Conservation (phyloP, 2,888 invertebrate genomes). For the Ophion costatus region DNA sequence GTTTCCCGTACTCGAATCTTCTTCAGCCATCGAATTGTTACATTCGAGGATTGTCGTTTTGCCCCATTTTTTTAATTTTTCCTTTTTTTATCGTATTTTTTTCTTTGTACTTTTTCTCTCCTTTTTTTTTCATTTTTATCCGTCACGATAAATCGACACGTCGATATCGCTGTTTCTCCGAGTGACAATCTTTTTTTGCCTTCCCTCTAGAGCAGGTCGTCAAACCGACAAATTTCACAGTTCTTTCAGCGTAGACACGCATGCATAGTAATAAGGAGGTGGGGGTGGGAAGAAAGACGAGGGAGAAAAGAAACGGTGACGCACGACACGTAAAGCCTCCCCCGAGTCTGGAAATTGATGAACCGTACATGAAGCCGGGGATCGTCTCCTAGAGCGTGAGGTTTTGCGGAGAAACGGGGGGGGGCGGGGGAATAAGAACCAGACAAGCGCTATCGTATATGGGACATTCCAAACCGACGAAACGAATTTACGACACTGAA, state of each 20-base stretch:
- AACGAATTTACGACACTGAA: no score
- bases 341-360: constrained; percentile 51
- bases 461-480: background rate
- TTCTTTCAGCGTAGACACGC: constrained; percentile 28
- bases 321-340: constrained; percentile 41
- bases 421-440: background rate
- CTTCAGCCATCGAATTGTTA: background rate
- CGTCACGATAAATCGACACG: background rate
- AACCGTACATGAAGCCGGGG: constrained; percentile 47
- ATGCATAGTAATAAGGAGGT: constrained; percentile 17
- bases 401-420: background rate
- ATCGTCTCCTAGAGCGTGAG: constrained; percentile 22
- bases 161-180: background rate
- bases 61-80: background rate
- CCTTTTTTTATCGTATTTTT: background rate
- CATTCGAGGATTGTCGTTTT: background rate
- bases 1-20: background rate
- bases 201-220: background rate
- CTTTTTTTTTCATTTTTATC: background rate
- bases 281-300: background rate
- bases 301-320: constrained; percentile 20
- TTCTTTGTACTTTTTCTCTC: no score
- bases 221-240: constrained; percentile 18
- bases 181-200: constrained; percentile 1
- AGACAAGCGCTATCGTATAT: background rate